Base-by-base conservation (phyloP, 2,797 vertebrate species). In the Enteromius viviparus region DNA sequence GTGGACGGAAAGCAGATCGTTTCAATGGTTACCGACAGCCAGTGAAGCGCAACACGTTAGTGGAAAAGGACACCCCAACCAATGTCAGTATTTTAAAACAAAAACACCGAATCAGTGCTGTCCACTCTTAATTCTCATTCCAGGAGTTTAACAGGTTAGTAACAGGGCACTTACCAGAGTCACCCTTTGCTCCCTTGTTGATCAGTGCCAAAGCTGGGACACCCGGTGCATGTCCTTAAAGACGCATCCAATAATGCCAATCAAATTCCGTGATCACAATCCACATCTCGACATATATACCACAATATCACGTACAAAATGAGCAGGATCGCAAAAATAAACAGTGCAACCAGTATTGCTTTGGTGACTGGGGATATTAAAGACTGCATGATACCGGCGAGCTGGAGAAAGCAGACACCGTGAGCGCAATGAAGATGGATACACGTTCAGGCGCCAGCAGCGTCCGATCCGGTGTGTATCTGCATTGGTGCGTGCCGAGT, bases 241-340 rank as follows among this genome's bases (percentile, higher is more conserved):
- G 75, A 89, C 89, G 86, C 81, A 84, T 89, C 86, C 68, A 84
- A 87, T 76, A 76, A 69, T 87, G 84, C 85, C 89, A 87, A 87
- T 98, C 95, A 99, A 90, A 99, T 96, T 80, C 97, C 97, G 94
- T 98, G 98, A 89, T 98, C 98, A 91, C 97, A 99, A 93, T 99
- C 98, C 91, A 98, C 97, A 93, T 99, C 98, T 85, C 98, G 95
- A 94, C 98, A 99, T 91, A 99, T 99, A 95, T 99, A 99, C 98
- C 98, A 99, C 17, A 99, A 95, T 90, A 99, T 99, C 93, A 99
- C 97, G 92, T 99, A 99, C 74, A 99, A 96, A 91, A 99, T 99
- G 89, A 99, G 95, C 79, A 99, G 95, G 91, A 99, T 99, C 92
- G 97, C 97, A 93, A 99, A 97, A 93, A 99, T 97, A 94, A 99